Evolutionary conservation across 2,797 vertebrate genomes (phyloP).

Genomic region (Gallinago stenura): DNA sequence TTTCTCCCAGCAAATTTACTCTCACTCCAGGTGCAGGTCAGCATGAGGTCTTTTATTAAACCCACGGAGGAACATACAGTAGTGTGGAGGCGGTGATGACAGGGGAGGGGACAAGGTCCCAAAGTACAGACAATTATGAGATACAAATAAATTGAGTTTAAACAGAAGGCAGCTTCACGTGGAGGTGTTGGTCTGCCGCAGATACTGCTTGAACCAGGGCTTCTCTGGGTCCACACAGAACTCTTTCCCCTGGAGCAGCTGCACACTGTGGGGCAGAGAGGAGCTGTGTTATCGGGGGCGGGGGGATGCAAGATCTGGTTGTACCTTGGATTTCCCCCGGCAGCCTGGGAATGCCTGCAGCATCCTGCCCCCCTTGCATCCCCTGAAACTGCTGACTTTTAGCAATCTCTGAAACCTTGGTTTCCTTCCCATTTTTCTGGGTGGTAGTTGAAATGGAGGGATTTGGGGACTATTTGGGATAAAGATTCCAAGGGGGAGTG

Average conservation of each 20-base stretch:
- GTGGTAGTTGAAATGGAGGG: not conserved
- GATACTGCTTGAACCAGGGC: not conserved
- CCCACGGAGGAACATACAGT: rapidly evolving
- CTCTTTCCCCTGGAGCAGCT: rapidly evolving
- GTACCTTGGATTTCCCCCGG: not conserved
- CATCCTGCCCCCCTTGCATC: not conserved
- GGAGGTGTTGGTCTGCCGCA: rapidly evolving
- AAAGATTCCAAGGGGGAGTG: not conserved
- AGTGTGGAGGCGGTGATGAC: rapidly evolving
- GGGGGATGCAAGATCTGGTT: rapidly evolving
- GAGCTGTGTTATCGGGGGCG: rapidly evolving
- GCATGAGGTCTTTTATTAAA: not conserved
- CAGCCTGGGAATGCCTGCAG: not conserved
- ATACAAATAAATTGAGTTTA: not conserved
- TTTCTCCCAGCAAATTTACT: rapidly evolving
- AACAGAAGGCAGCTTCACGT: not conserved
- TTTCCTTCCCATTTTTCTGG: not conserved
- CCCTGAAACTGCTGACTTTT: not conserved
- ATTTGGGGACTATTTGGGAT: not conserved
- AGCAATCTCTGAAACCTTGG: not conserved
- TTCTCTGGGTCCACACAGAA: rapidly evolving
- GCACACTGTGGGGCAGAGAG: not conserved
- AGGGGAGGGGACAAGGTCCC: rapidly evolving
- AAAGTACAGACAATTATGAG: rapidly evolving
- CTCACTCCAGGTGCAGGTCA: not conserved